Base-by-base conservation (phyloP, 1,140 invertebrate genomes). In the Trichoplusia ni region DNA sequence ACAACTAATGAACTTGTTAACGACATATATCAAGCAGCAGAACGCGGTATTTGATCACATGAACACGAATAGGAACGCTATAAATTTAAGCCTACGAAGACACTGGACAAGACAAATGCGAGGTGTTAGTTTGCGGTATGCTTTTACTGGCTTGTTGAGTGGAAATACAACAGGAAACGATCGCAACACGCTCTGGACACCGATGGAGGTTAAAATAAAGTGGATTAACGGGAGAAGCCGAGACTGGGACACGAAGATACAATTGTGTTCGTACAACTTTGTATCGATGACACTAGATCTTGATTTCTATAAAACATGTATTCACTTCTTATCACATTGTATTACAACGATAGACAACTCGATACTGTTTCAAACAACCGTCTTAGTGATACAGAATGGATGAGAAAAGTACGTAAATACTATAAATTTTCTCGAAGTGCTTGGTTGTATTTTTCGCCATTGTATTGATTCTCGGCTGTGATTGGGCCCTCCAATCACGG, bases 1-100 rank as follows among this genome's bases (percentile, higher is more conserved):
- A 49, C 31, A 68, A 69, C 77, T 85, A 87, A 85, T 83, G 74
- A 84, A 84, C 72, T 77, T 78, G 76, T 80, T 64, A 67, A 64
- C 25, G 53, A 40, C 60, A 64, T 81, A 83, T 69, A 77, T 83
- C 75, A 82, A 58, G 53, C 16, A 29, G 29, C 29, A 61, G 49
- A 42, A 59, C 31, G 11, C 18, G 33, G 33, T 66, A 67, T 81
- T 77, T 72, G 76, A 77, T 75, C 77, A 64, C 64, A 54, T 56
- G 42, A 47, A 73, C 68, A 75, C 59, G 51, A 71, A 70, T 69
- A 69, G 72, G 60, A 61, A 59, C 70, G 69, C 71, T 51, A 77
- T 77, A 79, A 77, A 81, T 77, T 63, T 54, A 63, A 58, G 54
- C 58, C 68, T 60, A 67, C 71, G 63, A 72, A 76, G 69, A 71